Conservation (phyloP, 2,888 invertebrate species). For the Rhimphoctona megacephalus region DNA sequence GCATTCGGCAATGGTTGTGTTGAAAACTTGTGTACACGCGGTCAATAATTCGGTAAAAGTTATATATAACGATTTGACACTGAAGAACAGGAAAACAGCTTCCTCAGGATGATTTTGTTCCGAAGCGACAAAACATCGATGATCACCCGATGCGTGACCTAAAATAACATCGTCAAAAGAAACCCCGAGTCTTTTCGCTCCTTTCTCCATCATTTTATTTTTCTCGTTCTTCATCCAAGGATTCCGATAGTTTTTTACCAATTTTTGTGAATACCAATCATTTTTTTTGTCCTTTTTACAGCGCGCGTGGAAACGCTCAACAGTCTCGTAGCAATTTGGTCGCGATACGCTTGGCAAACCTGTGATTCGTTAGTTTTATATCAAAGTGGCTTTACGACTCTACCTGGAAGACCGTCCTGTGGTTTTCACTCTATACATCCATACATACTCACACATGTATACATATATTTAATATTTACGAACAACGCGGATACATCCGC, state of each 20-base stretch:
- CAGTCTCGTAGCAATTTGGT: neutral
- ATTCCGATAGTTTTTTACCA: neutral
- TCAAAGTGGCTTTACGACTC: slow-evolving; percentile 80
- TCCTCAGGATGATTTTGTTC: slow-evolving; percentile 20
- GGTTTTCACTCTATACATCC: slow-evolving; percentile 14
- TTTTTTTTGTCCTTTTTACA: neutral
- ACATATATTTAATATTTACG: slow-evolving; percentile 5
- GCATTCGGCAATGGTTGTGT: slow-evolving; percentile 34
- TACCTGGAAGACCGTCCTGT: slow-evolving; percentile 80
- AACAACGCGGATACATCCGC: slow-evolving; percentile 22
- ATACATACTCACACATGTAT: neutral
- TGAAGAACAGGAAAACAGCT: slow-evolving; percentile 13
- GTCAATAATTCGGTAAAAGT: slow-evolving; percentile 42
- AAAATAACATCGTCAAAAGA: slow-evolving; percentile 34
- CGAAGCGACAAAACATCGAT: slow-evolving; percentile 39
- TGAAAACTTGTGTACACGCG: slow-evolving; percentile 13
- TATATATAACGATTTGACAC: neutral
- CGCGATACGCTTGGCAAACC: slow-evolving; percentile 32
- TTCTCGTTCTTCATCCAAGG: neutral
- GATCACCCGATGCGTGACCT: slow-evolving; percentile 16
- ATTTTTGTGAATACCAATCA: neutral
- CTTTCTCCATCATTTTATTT: slow-evolving; percentile 7
- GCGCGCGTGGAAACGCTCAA: neutral
- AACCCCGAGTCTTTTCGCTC: neutral
- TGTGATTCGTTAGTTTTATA: slow-evolving; percentile 81